These are phyloP conservation scores for Aplocera efformata DNA, from an alignment of 2,888 invertebrate species.

Conservation along the genomic window DNA sequence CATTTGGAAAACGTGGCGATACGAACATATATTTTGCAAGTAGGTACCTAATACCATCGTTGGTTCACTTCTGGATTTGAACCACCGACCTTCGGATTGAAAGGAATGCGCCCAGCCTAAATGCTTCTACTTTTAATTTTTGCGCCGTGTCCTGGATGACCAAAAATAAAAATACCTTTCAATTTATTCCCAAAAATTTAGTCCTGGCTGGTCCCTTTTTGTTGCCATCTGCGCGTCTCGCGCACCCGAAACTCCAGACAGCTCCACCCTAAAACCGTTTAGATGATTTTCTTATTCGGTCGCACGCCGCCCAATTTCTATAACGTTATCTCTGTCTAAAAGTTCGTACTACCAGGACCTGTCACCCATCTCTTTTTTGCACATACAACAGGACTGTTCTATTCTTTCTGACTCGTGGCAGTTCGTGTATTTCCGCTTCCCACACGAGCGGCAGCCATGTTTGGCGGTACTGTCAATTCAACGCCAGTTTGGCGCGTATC, in stretches of 20 bases:
- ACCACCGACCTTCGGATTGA: too few species aligned
- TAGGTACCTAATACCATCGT: too few species aligned
- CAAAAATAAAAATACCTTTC: slow-evolving; percentile 75
- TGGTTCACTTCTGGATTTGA: too few species aligned
- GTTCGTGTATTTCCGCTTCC: slow-evolving; percentile 78
- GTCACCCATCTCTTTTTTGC: slow-evolving; percentile 71
- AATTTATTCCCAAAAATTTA: slow-evolving; percentile 76
- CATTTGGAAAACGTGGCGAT: too few species aligned
- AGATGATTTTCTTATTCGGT: slow-evolving; percentile 66
- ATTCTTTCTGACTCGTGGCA: slow-evolving; percentile 72
- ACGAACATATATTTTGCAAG: too few species aligned
- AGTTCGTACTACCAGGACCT: slow-evolving; percentile 64
- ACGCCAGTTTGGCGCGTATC: slow-evolving; percentile 77
- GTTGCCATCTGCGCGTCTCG: slow-evolving; percentile 74
- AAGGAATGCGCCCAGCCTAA: slow-evolving; percentile 11
- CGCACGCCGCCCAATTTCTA: slow-evolving; percentile 59
- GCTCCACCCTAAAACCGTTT: slow-evolving; percentile 80
- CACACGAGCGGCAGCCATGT: slow-evolving; percentile 76
- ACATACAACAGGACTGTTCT: slow-evolving; percentile 56
- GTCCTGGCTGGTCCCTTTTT: slow-evolving; percentile 73
- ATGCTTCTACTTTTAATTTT: slow-evolving; percentile 38
- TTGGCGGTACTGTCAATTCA: slow-evolving; percentile 77
- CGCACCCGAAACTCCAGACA: slow-evolving; percentile 72
- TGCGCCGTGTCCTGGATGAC: slow-evolving; percentile 21
- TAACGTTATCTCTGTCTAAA: slow-evolving; percentile 68